phyloP scores from a whole-genome alignment of 1,140 invertebrate genomes.

The Ruditapes philippinarum region DNA sequence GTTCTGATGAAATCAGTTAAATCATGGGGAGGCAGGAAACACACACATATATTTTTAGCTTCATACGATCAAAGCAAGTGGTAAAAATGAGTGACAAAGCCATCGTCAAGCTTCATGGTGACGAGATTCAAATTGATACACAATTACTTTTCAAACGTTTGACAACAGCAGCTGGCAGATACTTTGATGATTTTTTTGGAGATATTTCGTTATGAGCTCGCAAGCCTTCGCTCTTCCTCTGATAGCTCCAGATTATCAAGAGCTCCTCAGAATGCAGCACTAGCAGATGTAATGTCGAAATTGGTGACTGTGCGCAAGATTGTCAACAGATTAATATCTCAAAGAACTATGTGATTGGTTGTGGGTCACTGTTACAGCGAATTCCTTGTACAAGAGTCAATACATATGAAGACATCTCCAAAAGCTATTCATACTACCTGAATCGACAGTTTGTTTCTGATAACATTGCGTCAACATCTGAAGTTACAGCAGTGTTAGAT shows the following conservation, averaged over 20 bases:
- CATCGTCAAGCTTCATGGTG: not conserved
- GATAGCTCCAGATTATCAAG: not conserved
- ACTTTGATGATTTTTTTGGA: not conserved
- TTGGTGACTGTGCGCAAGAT: not conserved
- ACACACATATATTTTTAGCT: not conserved
- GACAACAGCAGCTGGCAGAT: not conserved
- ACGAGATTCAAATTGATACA: conserved; percentile 2
- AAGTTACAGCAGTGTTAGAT: no score
- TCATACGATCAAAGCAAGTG: conserved; percentile 15
- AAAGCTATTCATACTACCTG: not conserved
- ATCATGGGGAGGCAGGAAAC: conserved; percentile 11
- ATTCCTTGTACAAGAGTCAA: not conserved
- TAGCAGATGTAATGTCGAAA: no score
- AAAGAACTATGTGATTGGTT: not conserved
- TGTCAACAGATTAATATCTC: not conserved
- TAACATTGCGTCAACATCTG: no score
- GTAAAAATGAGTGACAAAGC: conserved; percentile 44
- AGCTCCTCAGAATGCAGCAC: not conserved
- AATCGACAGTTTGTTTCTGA: not conserved
- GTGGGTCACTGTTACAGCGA: conserved; percentile 1
- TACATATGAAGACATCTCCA: not conserved
- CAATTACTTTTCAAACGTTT: conserved; percentile 11
- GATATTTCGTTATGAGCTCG: no score
- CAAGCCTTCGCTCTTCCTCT: not conserved
- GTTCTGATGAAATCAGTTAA: conserved; percentile 69